Base-by-base conservation (phyloP, 2,113 vertebrate species). In the Chinchilla lanigera region DNA sequence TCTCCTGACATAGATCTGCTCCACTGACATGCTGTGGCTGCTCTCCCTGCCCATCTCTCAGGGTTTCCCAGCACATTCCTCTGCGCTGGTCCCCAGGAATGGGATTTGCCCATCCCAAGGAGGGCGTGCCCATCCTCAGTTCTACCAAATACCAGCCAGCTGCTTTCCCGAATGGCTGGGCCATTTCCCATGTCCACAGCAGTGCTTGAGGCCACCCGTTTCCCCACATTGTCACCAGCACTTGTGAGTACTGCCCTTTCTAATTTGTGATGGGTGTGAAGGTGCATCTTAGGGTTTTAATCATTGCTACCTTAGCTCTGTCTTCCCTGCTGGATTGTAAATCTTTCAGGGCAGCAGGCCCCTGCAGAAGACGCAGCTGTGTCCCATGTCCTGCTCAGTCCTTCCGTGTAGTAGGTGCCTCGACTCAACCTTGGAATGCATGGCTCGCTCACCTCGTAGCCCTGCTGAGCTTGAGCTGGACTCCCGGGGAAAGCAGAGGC, bases 201-300 rank as follows among this genome's bases (percentile, higher is more conserved):
- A 3, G 19, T 8, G 16, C n/a, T 4, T 17, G 71, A n/a, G n/a
- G 44, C 8, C 30, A 41, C 58, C 38, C 16, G 2, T 24, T 41
- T 38, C 24, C 41, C 44, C 54, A 16, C 2, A 0, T 12, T 4
- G 16, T 77, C 82, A 50, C 77, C 77, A 63, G 2, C 77, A 52
- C 92, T 93, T 77, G 44, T 30, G 14, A 60, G 24, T 26, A 41
- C 10, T 60, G 47, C 30, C 1, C 69, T 84, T 88, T 96, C 95
- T 95, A 14, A 50, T 65, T 16, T 28, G 41, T 41, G n/a, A 28
- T 47, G 65, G 26, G 58, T 44, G 10, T 35, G 38, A 65, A 58
- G 44, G 24, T 56, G 5, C 17, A 61, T 65, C 65, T 77, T 73
- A 0, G 14, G 30, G 50, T 95, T 93, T 71, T 35, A 5, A 61